A percentile compares a stretch with the other conserved stretches of the same genome.
phyloP scores from a whole-genome alignment of 35 echinoderm and acorn worm genomes.

The Chiridota heheva region DNA sequence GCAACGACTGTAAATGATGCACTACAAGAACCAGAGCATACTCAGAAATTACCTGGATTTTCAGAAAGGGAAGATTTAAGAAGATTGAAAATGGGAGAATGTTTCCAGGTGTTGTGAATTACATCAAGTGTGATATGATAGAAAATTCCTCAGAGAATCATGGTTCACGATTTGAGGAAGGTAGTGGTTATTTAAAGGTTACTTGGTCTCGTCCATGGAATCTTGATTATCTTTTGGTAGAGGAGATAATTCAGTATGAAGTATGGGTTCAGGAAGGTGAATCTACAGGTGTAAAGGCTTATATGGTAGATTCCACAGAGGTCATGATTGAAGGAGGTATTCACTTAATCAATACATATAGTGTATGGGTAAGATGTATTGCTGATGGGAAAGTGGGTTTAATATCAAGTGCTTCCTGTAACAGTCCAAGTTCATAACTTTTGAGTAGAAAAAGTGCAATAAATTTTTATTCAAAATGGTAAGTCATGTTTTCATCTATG shows the following conservation, averaged over 20 bases:
- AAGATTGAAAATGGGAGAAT: background rate
- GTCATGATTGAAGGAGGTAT: slow-evolving; percentile 47
- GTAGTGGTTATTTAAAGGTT: slow-evolving; percentile 20
- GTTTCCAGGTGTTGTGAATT: slow-evolving; percentile 24
- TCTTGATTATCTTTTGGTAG: slow-evolving; percentile 30
- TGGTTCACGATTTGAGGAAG: background rate
- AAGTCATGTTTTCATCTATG: too few relatives aligned
- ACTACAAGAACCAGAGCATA: slow-evolving; percentile 16
- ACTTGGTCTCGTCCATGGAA: slow-evolving; percentile 83
- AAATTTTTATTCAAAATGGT: too few relatives aligned
- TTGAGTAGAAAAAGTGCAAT: too few relatives aligned
- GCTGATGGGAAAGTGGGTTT: slow-evolving; percentile 35
- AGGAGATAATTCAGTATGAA: slow-evolving; percentile 59
- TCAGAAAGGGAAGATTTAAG: too few relatives aligned
- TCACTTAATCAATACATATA: slow-evolving; percentile 24
- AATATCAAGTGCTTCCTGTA: slow-evolving; percentile 21
- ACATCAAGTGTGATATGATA: slow-evolving; percentile 18
- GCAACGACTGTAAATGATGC: too few relatives aligned
- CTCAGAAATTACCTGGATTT: background rate
- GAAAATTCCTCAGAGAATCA: slow-evolving; percentile 1
- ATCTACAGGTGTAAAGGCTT: background rate
- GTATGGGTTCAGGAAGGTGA: slow-evolving; percentile 69
- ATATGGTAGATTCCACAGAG: slow-evolving; percentile 38
- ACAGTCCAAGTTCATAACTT: too few relatives aligned
- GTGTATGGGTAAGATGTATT: slow-evolving; percentile 65